These are phyloP conservation scores for Arrhopalites spinosus DNA, from an alignment of 2,888 invertebrate species.

Conservation along the genomic window DNA sequence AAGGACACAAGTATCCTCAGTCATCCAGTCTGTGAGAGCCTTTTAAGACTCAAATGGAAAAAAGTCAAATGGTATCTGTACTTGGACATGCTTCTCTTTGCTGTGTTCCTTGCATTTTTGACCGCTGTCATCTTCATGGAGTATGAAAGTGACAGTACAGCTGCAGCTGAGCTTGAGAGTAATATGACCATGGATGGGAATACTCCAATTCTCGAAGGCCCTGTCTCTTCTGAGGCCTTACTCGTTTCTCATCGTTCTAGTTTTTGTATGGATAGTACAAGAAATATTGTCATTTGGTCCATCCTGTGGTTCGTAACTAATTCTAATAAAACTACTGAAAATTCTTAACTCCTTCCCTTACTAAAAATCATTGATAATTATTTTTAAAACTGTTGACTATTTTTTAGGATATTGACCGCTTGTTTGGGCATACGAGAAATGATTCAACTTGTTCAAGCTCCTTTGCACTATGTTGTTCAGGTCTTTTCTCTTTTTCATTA, in stretches of 20 bases:
- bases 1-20: constrained; percentile 55
- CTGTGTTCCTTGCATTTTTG: constrained; percentile 56
- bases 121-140: constrained; percentile 57
- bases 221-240: constrained; percentile 17
- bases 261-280: constrained; percentile 55
- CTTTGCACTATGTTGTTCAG: constrained; percentile 55
- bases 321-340: no score
- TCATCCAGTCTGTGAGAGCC: constrained; percentile 57
- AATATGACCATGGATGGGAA: constrained; percentile 31
- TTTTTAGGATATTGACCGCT: constrained; percentile 52
- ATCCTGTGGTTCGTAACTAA: no score
- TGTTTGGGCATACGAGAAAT: constrained; percentile 55
- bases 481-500: constrained; percentile 22
- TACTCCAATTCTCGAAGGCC: constrained; percentile 4
- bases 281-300: constrained; percentile 54
- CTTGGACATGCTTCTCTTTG: constrained; percentile 56
- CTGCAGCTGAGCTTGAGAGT: constrained; percentile 35
- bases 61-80: constrained; percentile 57
- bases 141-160: constrained; percentile 54
- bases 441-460: constrained; percentile 55
- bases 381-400: no score
- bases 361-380: no score
- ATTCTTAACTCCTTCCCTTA: no score
- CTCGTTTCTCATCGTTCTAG: constrained; percentile 30
- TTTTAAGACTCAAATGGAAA: constrained; percentile 56